phyloP scores from a whole-genome alignment of 2,888 invertebrate species.

The Caenorhabditis uteleia region DNA sequence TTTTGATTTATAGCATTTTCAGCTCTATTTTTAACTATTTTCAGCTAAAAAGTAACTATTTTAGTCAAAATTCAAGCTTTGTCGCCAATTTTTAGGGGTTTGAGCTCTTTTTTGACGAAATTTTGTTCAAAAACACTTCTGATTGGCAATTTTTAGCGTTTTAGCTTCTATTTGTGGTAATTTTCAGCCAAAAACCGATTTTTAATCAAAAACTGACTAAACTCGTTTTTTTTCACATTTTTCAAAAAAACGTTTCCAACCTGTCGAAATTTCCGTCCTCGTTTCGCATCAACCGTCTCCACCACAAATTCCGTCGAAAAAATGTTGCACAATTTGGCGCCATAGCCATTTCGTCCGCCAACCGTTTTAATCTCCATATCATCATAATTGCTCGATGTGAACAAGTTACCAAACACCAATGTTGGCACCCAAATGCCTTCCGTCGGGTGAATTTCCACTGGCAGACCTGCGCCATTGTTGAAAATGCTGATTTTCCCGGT shows the following conservation, averaged over 20 bases:
- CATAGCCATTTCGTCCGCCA: conserved; percentile 92
- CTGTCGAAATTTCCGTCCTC: conserved; percentile 33
- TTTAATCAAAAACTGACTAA: background rate
- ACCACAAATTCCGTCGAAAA: conserved; percentile 93
- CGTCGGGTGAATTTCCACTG: conserved; percentile 39
- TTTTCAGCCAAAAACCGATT: no score
- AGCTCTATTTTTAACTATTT: no score
- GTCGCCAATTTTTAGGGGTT: no score
- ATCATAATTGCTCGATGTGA: conserved; percentile 97
- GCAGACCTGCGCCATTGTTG: conserved; percentile 52
- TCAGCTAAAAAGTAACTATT: no score
- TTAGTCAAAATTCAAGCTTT: no score
- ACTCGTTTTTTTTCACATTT: background rate
- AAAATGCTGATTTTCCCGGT: conserved; percentile 75
- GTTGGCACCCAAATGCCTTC: conserved; percentile 91
- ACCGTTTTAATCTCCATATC: conserved; percentile 90
- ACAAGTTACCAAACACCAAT: conserved; percentile 95
- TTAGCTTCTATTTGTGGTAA: background rate
- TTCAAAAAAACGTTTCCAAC: conserved; percentile 2
- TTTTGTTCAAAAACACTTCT: no score
- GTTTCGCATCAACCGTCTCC: conserved; percentile 77
- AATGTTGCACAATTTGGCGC: conserved; percentile 97
- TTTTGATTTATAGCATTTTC: no score
- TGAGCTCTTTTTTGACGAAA: no score
- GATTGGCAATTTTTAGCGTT: no score